Conservation (phyloP, 2,797 vertebrate species). For the Channallabes apus region DNA sequence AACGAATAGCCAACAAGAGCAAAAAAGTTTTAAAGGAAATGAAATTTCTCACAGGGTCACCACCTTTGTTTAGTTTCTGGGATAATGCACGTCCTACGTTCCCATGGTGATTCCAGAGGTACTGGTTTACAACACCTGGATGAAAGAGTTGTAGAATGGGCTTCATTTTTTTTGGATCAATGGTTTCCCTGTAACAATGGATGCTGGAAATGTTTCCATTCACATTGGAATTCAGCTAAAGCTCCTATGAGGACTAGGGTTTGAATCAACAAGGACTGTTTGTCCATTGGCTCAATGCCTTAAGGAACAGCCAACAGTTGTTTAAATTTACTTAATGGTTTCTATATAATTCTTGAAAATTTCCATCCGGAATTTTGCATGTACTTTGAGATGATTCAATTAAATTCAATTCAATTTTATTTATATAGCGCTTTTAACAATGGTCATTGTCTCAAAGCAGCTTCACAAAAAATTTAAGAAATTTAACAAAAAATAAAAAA, state of each 20-base stretch:
- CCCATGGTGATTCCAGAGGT: background rate
- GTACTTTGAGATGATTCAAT: background rate
- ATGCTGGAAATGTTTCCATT: too few species aligned
- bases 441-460: too few species aligned
- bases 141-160: too few species aligned
- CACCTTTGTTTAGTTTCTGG: slow-evolving; percentile 4
- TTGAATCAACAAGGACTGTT: too few species aligned
- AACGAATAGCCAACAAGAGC: background rate
- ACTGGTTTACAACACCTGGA: too few species aligned
- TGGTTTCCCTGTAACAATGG: too few species aligned
- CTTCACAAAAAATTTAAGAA: too few species aligned
- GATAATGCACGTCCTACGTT: background rate
- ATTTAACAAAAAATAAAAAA: too few species aligned
- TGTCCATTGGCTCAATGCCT: background rate
- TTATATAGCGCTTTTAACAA: too few species aligned
- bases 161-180: background rate
- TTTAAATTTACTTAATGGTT: background rate
- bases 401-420: too few species aligned
- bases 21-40: background rate
- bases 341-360: background rate
- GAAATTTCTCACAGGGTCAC: background rate
- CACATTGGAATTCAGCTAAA: too few species aligned
- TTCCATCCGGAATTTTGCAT: background rate
- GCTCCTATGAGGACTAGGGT: too few species aligned
- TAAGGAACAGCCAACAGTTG: background rate